Evolutionary conservation across 2,113 vertebrate species (phyloP), one percentile per base, ranked within the genome.

Genomic region (Calidris pugnax): DNA sequence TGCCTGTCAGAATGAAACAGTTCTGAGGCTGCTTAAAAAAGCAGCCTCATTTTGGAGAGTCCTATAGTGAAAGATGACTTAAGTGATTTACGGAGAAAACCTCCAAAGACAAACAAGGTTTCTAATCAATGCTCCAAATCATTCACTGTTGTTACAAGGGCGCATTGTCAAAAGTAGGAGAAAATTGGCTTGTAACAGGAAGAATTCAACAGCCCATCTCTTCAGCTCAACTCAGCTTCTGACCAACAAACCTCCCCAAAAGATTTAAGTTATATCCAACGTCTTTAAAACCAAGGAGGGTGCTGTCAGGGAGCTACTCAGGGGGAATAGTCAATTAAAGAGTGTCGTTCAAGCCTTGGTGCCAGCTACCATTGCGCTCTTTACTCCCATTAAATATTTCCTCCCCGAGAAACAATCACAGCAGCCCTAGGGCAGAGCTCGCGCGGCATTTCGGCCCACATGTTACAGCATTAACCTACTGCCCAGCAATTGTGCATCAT

Each of bases 111-210:
- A 93, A 92, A 74, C 71, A 92, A 66, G 32, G 69, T 72, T 97
- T 90, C 87, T 90, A 95, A 95, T 93, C 87, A 96, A 87, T 59
- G 76, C 67, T 89, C 76, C 39, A 45, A 80, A 96, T 95, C 87
- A 80, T 72, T 93, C 28, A 17, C 43, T 68, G 37, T 14, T 82
- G 66, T 68, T 91, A 85, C 71, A 92, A 63, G 33, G 59, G 27
- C 74, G 62, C 47, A 39, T 32, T 79, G 82, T 63, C 87, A 84
- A 76, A 91, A 96, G 82, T 7, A 90, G 68, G 35, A 86, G 68
- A 86, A 95, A 95, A 89, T 63, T 78, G 57, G 45, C 62, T 73
- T 5, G 0, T 69, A 91, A 84, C 1, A 4, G 22, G 78, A 86
- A 89, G 87, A 93, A 90, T 73, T 94, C 71, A 91, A 56, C 87